These are phyloP conservation scores for Cremastobaeus sp. DNA, from an alignment of 2,888 invertebrate species.

Conservation along the genomic window DNA sequence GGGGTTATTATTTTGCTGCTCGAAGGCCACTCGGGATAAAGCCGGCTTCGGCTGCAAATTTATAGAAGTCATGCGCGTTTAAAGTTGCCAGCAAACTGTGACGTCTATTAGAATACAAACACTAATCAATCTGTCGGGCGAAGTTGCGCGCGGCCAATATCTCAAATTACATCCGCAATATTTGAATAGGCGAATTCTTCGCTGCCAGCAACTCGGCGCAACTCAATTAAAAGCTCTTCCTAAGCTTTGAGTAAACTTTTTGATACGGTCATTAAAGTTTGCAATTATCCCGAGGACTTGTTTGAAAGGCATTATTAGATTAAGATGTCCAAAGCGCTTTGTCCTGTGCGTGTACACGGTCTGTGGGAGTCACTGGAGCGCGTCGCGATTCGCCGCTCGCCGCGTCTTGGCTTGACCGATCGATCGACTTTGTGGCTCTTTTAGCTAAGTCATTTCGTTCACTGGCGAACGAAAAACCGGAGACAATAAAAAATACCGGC, in stretches of 20 bases:
- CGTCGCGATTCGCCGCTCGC: slow-evolving; percentile 57
- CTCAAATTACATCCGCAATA: too few species aligned
- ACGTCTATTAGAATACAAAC: too few species aligned
- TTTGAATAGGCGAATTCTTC: too few species aligned
- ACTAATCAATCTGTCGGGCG: too few species aligned
- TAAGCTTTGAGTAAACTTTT: slow-evolving; percentile 28
- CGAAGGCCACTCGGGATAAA: too few species aligned
- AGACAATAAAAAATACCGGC: slow-evolving; percentile 21
- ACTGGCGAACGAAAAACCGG: slow-evolving; percentile 29
- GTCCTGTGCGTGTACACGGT: slow-evolving; percentile 33
- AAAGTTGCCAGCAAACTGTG: too few species aligned
- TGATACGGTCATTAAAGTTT: slow-evolving; percentile 25
- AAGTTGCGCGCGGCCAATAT: too few species aligned
- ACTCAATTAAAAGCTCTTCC: slow-evolving; percentile 18
- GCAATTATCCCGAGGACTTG: slow-evolving; percentile 18
- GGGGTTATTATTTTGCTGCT: too few species aligned
- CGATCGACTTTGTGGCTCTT: slow-evolving; percentile 52
- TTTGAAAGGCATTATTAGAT: slow-evolving; percentile 53
- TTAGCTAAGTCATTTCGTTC: slow-evolving; percentile 45
- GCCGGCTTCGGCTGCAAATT: too few species aligned
- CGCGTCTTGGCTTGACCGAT: slow-evolving; percentile 58
- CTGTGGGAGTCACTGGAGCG: slow-evolving; percentile 28
- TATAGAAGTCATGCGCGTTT: too few species aligned
- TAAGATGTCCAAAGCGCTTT: slow-evolving; percentile 65
- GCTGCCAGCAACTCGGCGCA: not conserved